Evolutionary conservation across 2,888 invertebrate genomes (phyloP).

Genomic region (Cerceris ruficornis): DNA sequence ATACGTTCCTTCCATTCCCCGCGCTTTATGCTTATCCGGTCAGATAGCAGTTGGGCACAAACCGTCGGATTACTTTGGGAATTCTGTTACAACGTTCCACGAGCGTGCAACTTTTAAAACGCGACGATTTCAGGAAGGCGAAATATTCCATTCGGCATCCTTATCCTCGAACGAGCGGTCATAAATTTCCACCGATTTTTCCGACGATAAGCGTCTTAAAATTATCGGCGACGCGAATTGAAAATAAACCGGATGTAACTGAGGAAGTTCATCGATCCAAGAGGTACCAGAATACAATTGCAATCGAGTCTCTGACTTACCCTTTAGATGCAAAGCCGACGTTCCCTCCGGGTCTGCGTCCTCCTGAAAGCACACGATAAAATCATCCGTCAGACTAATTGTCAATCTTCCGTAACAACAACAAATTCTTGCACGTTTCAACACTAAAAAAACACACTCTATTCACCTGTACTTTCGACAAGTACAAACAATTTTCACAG

Average conservation of each 20-base stretch:
- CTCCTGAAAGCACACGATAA: constrained; percentile 57
- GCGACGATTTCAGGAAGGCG: background rate
- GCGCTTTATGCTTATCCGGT: constrained; percentile 70
- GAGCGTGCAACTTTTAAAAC: constrained; percentile 3
- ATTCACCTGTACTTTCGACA: too few species aligned
- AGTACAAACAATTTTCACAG: too few species aligned
- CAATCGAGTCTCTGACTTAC: constrained; percentile 65
- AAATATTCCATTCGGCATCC: background rate
- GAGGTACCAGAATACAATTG: constrained; percentile 7
- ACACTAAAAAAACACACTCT: too few species aligned
- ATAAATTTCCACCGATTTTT: too few species aligned
- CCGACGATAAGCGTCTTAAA: too few species aligned
- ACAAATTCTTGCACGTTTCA: too few species aligned
- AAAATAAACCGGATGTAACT: too few species aligned
- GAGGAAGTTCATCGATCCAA: too few species aligned
- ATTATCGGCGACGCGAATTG: too few species aligned
- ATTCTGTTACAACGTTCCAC: constrained; percentile 6
- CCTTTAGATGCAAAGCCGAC: constrained; percentile 73
- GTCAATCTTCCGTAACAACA: background rate
- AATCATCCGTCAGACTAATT: background rate
- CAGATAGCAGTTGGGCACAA: constrained; percentile 61
- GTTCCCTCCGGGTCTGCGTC: constrained; percentile 45
- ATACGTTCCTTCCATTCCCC: constrained; percentile 41
- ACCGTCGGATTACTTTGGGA: constrained; percentile 46
- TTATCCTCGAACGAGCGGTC: too few species aligned